These are phyloP conservation scores for Drosophila glabriapex DNA, from an alignment of 2,888 invertebrate genomes.

Conservation along the genomic window DNA sequence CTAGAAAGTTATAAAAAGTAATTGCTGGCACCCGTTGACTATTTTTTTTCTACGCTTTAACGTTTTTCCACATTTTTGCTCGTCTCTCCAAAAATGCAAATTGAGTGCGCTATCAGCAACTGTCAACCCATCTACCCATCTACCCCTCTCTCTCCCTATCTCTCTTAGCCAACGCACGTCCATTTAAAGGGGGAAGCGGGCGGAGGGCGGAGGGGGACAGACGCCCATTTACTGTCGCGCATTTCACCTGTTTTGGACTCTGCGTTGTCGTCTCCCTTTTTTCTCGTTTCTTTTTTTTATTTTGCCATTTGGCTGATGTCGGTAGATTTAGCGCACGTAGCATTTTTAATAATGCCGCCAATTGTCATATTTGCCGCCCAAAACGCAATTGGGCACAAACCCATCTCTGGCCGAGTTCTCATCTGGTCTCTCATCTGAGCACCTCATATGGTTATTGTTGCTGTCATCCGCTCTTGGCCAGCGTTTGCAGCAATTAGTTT, in stretches of 20 bases:
- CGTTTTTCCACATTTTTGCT: slow-evolving; percentile 30
- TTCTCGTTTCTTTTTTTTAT: slow-evolving; percentile 1
- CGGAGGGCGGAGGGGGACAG: background rate
- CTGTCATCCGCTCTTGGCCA: slow-evolving; percentile 6
- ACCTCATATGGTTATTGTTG: slow-evolving; percentile 41
- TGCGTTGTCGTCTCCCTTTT: slow-evolving; percentile 22
- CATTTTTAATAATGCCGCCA: slow-evolving; percentile 75
- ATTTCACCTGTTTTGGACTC: slow-evolving; percentile 61
- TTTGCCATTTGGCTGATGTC: slow-evolving; percentile 59
- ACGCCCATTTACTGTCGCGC: slow-evolving; percentile 24
- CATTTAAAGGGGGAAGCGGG: background rate
- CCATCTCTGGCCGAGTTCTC: slow-evolving; percentile 21
- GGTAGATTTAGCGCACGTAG: slow-evolving; percentile 79
- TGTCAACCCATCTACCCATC: slow-evolving; percentile 51
- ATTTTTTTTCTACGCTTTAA: background rate
- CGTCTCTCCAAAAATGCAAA: slow-evolving; percentile 69
- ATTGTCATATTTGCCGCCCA: slow-evolving; percentile 73
- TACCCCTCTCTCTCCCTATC: background rate
- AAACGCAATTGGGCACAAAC: slow-evolving; percentile 60
- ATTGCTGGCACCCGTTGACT: slow-evolving; percentile 69
- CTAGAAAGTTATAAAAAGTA: slow-evolving; percentile 81
- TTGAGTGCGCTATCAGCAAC: slow-evolving; percentile 78
- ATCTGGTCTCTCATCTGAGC: slow-evolving; percentile 7
- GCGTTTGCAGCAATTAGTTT: slow-evolving; percentile 59
- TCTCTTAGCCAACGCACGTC: slow-evolving; percentile 12